phyloP scores from a whole-genome alignment of 2,888 invertebrate species.

The Drosophila phalerata region DNA sequence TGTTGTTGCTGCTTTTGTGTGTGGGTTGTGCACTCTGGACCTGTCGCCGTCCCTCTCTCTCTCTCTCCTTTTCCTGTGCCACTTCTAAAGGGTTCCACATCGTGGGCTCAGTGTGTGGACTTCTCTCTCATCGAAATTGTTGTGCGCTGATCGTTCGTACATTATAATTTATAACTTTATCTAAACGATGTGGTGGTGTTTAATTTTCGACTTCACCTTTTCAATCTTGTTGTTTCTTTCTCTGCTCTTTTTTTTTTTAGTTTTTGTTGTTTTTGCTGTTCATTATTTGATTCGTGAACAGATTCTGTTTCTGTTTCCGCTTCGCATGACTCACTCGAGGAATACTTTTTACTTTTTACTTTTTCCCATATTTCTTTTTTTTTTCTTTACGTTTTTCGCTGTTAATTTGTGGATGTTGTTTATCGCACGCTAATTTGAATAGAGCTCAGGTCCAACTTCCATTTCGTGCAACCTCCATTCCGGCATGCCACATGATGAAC shows the following conservation, averaged over 20 bases:
- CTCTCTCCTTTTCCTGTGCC: background rate
- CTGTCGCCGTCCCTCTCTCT: slow-evolving; percentile 2
- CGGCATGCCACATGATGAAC: slow-evolving; percentile 54
- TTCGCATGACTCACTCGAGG: slow-evolving; percentile 70
- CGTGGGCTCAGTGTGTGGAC: slow-evolving; percentile 7
- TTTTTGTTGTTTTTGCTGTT: slow-evolving; percentile 12
- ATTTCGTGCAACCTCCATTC: slow-evolving; percentile 40
- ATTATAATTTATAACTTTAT: slow-evolving; percentile 84
- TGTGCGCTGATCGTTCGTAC: slow-evolving; percentile 69
- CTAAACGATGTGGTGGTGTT: slow-evolving; percentile 84
- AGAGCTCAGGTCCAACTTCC: slow-evolving; percentile 40
- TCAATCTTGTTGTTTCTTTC: slow-evolving; percentile 64
- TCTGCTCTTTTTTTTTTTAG: slow-evolving; percentile 33
- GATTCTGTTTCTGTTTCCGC: slow-evolving; percentile 65
- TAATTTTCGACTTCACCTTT: slow-evolving; percentile 83
- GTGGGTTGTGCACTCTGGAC: slow-evolving; percentile 45
- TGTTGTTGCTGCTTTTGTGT: slow-evolving; percentile 35
- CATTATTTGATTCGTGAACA: slow-evolving; percentile 52
- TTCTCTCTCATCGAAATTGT: slow-evolving; percentile 50
- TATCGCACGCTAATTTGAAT: slow-evolving; percentile 73
- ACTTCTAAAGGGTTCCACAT: slow-evolving; percentile 54
- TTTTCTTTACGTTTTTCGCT: slow-evolving; percentile 22
- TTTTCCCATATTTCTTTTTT: slow-evolving; percentile 2
- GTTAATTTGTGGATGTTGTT: slow-evolving; percentile 40
- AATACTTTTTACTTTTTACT: slow-evolving; percentile 43